These are phyloP conservation scores for Odontocerum albicorne DNA, from an alignment of 2,888 invertebrate genomes.

Conservation along the genomic window DNA sequence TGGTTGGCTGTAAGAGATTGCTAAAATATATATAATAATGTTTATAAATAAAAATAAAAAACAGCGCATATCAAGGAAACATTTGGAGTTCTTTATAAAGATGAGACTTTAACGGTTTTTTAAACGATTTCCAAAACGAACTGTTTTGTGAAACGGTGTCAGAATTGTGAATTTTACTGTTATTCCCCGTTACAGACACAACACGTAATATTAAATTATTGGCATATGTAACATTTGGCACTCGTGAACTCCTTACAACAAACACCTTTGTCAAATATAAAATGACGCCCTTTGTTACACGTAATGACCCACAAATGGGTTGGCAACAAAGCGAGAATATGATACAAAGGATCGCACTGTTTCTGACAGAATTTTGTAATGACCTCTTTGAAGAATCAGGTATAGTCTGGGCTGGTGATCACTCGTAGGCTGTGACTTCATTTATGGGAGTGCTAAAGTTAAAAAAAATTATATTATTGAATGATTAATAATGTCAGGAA, in stretches of 20 bases:
- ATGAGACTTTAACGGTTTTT: no score
- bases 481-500: no score
- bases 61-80: no score
- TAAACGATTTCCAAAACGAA: no score
- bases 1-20: no score
- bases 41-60: no score
- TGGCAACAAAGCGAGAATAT: background rate
- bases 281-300: background rate
- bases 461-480: background rate
- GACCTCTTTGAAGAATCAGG: background rate
- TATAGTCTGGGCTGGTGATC: background rate
- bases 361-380: background rate
- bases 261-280: constrained; percentile 7
- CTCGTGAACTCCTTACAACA: background rate
- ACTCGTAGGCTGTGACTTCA: background rate
- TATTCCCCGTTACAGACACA: no score
- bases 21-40: no score
- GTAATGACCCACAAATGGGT: background rate
- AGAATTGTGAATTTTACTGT: no score
- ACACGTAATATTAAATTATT: background rate
- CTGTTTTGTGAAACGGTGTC: no score
- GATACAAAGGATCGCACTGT: background rate
- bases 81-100: no score
- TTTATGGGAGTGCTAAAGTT: background rate
- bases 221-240: constrained; percentile 6